Evolutionary conservation across 2,113 vertebrate species (phyloP), one percentile per base, ranked within the genome.

Genomic region (Passer domesticus): DNA sequence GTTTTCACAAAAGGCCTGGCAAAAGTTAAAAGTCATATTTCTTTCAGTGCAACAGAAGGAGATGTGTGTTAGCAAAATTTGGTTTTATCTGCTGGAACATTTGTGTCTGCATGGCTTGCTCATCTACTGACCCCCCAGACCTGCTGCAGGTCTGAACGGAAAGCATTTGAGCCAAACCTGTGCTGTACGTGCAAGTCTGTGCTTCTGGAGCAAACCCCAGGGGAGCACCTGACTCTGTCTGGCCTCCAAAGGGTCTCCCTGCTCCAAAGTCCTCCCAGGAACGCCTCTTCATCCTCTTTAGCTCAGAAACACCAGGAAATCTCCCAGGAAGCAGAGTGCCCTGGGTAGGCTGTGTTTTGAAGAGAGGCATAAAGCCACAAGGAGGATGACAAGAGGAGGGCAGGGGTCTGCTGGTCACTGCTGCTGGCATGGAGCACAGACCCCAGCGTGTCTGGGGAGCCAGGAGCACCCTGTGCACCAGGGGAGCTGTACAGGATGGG

Each of bases 171-270:
- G 67, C 33, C 77, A 60, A 87, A 72, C 20, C 39, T 6, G 7
- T 0, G 2, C 47, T 0, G 0, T 4, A 22, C 0, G 3, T 14
- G 33, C 53, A 39, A n/a, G 9, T 19, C 33, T 11, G 17, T 1
- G 6, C 76, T 39, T 44, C 55, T 31, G 53, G 63, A 49, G 44
- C 23, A 24, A 72, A 44, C 23, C 19, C 39, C 23, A 35, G 31
- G 31, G 27, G 10, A 94, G 9, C 15, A 37, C 17, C 58, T 25
- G 55, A 46, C 21, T 83, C 52, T 52, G 12, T 9, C 43, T 23
- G 33, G 15, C 25, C 35, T 83, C 55, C 62, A 41, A 46, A 76
- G 70, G 27, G 33, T 52, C 3, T 19, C 21, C 62, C 49, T 55
- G 43, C 17, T 28, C 2, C 5, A 41, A 22, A 56, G 6, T 7